Evolutionary conservation across 92 coral and sea anemone genomes (phyloP).

Genomic region (Umimayanthus kanabou): DNA sequence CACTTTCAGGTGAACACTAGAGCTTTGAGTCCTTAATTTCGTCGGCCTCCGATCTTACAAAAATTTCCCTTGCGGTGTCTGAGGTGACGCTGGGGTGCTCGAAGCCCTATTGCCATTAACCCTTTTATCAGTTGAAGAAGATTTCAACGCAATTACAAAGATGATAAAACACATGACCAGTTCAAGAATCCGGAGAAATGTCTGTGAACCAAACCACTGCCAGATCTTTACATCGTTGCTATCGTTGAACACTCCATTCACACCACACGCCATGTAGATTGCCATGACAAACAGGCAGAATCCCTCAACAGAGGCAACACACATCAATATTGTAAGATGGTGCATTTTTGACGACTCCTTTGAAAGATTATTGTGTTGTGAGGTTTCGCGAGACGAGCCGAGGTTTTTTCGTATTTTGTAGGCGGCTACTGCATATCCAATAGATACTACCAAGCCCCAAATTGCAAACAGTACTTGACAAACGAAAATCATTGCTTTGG

Average conservation of each 20-base stretch:
- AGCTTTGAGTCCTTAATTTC: too few relatives aligned
- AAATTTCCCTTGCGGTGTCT: too few relatives aligned
- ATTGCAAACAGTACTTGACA: conserved; percentile 43
- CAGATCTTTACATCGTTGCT: conserved; percentile 38
- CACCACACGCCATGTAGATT: conserved; percentile 45
- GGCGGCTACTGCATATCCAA: conserved; percentile 71
- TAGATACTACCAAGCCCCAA: conserved; percentile 69
- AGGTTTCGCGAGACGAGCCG: conserved; percentile 57
- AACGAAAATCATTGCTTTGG: conserved; percentile 49
- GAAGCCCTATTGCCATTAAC: too few relatives aligned
- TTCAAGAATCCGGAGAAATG: conserved; percentile 47
- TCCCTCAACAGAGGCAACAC: conserved; percentile 51
- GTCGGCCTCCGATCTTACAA: too few relatives aligned
- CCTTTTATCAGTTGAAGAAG: too few relatives aligned
- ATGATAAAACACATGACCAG: conserved; percentile 15
- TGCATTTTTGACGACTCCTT: conserved; percentile 44
- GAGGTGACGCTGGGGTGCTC: too few relatives aligned
- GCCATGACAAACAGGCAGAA: conserved; percentile 39
- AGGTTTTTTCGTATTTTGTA: conserved; percentile 65
- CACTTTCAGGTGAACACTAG: too few relatives aligned
- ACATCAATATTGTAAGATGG: conserved; percentile 30
- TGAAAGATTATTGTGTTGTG: conserved; percentile 8
- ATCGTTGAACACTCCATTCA: conserved; percentile 43
- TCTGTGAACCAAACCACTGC: conserved; percentile 55
- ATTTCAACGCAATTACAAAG: too few relatives aligned